phyloP scores from a whole-genome alignment of 2,888 invertebrate genomes.

The Oconnorella tubifera region DNA sequence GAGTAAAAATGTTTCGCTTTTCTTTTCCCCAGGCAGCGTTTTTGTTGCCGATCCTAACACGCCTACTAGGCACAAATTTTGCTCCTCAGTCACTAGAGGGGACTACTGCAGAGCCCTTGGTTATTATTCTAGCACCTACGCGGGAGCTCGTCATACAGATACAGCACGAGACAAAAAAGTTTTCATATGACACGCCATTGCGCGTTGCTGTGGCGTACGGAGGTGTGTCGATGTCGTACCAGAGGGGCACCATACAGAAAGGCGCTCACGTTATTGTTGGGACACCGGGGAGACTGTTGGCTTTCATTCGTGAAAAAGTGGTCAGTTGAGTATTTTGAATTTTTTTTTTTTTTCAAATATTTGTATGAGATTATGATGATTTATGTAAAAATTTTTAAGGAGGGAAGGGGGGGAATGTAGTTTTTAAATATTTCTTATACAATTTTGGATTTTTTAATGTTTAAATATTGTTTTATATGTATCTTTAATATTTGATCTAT shows the following conservation, averaged over 20 bases:
- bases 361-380: not conserved
- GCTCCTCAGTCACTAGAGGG: not conserved
- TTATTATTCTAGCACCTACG: slow-evolving; percentile 82
- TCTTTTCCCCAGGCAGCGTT: slow-evolving; percentile 72
- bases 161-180: slow-evolving; percentile 67
- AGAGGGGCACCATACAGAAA: slow-evolving; percentile 61
- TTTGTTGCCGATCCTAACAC: slow-evolving; percentile 75
- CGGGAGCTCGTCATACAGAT: slow-evolving; percentile 90
- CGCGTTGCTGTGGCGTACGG: slow-evolving; percentile 72
- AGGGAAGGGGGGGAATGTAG: too few relatives aligned
- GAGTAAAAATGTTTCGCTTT: too few relatives aligned
- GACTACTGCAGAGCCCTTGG: slow-evolving; percentile 68
- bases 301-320: slow-evolving; percentile 62
- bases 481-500: too few relatives aligned
- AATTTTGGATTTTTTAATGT: too few relatives aligned
- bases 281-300: slow-evolving; percentile 69
- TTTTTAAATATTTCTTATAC: too few relatives aligned
- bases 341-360: slow-evolving; percentile 46
- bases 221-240: slow-evolving; percentile 75
- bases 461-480: too few relatives aligned
- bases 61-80: slow-evolving; percentile 37
- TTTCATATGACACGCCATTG: slow-evolving; percentile 70
- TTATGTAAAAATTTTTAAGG: too few relatives aligned
- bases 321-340: too few relatives aligned
- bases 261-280: slow-evolving; percentile 72